These are phyloP conservation scores for Steinernema khuongi DNA, from an alignment of 1,140 invertebrate genomes.

Conservation along the genomic window DNA sequence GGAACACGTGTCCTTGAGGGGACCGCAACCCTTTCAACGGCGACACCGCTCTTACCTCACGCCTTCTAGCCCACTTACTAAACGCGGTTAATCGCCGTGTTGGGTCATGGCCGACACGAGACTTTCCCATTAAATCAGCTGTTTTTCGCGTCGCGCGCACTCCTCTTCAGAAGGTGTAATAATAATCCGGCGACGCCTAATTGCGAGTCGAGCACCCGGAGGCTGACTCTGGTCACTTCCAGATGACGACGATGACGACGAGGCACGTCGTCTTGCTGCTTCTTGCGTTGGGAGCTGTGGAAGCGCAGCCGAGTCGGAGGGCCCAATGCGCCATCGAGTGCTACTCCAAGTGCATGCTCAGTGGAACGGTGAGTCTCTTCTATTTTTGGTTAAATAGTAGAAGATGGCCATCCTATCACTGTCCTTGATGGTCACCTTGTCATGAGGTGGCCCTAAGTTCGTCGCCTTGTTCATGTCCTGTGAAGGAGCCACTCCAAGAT, in stretches of 20 bases:
- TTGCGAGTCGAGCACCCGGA: background rate
- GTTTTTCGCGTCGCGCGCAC: background rate
- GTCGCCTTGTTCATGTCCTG: too few species aligned
- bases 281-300: background rate
- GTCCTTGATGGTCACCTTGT: too few species aligned
- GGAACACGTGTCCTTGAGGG: too few species aligned
- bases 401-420: too few species aligned
- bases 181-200: slow-evolving; percentile 13
- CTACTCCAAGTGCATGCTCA: slow-evolving; percentile 43
- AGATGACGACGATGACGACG: background rate
- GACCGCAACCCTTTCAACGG: too few species aligned
- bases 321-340: slow-evolving; percentile 43
- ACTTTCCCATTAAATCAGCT: slow-evolving; percentile 5
- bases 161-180: slow-evolving; percentile 5
- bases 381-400: background rate
- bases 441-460: too few species aligned
- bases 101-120: slow-evolving; percentile 9
- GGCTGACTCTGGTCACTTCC: background rate
- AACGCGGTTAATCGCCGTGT: too few species aligned
- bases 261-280: background rate
- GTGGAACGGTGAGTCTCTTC: slow-evolving; percentile 37
- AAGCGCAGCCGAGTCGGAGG: slow-evolving; percentile 19
- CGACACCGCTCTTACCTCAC: too few species aligned
- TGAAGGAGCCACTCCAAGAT: too few species aligned
- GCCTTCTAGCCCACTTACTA: too few species aligned